phyloP scores from a whole-genome alignment of 2,113 vertebrate genomes.

The Paramormyrops kingsleyae region DNA sequence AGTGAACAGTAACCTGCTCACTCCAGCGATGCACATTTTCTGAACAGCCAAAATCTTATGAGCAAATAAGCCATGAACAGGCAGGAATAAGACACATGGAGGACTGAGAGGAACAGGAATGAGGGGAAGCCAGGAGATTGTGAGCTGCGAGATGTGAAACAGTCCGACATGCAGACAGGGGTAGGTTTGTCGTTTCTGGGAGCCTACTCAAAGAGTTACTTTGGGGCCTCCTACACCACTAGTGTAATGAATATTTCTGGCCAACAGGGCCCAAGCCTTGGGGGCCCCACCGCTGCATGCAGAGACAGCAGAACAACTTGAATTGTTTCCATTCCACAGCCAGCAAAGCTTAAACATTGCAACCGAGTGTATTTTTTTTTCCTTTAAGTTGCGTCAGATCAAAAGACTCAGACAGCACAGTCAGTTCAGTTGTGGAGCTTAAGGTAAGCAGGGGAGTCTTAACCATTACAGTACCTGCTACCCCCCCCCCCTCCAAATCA shows the following conservation, averaged over 20 bases:
- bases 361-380: background rate
- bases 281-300: background rate
- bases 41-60: background rate
- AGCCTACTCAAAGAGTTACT: background rate
- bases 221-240: background rate
- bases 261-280: background rate
- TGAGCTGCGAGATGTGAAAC: background rate
- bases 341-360: background rate
- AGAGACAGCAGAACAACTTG: background rate
- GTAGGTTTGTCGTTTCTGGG: background rate
- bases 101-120: background rate
- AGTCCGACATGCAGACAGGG: background rate
- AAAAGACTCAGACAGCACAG: background rate
- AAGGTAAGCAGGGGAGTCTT: background rate
- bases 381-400: background rate
- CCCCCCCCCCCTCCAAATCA: background rate
- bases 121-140: background rate
- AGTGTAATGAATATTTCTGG: background rate
- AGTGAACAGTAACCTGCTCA: background rate
- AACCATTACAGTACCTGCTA: background rate
- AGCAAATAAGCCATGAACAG: background rate
- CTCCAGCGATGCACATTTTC: background rate
- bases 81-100: background rate
- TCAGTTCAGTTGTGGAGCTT: background rate
- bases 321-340: background rate